A percentile compares a stretch with the other conserved stretches of the same genome.
phyloP scores from a whole-genome alignment of 2,113 vertebrate genomes.

The Dinomys branickii region DNA sequence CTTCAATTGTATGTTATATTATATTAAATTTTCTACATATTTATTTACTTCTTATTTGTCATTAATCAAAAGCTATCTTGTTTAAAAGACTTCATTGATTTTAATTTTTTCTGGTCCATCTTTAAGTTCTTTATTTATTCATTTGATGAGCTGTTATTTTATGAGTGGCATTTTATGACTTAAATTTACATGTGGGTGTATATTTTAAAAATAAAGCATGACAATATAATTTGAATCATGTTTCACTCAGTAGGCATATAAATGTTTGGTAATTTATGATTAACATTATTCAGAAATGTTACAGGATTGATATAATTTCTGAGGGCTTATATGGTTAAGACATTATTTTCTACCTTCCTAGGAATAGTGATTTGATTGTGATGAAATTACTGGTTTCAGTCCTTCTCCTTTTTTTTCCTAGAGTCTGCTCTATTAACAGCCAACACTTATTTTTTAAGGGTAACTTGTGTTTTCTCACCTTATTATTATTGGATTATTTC shows the following conservation, averaged over 20 bases:
- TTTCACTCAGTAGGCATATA: constrained; percentile 61
- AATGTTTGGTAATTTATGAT: constrained; percentile 60
- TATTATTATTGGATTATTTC: not conserved
- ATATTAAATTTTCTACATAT: not conserved
- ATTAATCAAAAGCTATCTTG: not conserved
- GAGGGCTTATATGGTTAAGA: not conserved
- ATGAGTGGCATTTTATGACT: constrained; percentile 61
- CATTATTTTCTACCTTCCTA: constrained; percentile 26
- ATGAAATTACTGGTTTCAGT: not conserved
- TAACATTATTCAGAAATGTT: constrained; percentile 64
- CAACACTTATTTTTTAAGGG: not conserved
- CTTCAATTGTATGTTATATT: not conserved
- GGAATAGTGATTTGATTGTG: not conserved
- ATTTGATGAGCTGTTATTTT: constrained; percentile 50
- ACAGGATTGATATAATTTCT: constrained; percentile 41
- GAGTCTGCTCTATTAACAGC: not conserved
- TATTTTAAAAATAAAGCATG: constrained; percentile 72
- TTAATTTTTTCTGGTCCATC: constrained; percentile 28
- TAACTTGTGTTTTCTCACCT: not conserved
- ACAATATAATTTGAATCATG: constrained; percentile 74
- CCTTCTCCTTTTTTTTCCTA: not conserved
- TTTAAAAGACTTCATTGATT: constrained; percentile 34
- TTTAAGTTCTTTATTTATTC: constrained; percentile 69
- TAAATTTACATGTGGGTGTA: constrained; percentile 63
- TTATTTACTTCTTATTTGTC: constrained; percentile 6